Evolutionary conservation across 1,140 invertebrate genomes (phyloP).

Genomic region (Drosophila setifemur): DNA sequence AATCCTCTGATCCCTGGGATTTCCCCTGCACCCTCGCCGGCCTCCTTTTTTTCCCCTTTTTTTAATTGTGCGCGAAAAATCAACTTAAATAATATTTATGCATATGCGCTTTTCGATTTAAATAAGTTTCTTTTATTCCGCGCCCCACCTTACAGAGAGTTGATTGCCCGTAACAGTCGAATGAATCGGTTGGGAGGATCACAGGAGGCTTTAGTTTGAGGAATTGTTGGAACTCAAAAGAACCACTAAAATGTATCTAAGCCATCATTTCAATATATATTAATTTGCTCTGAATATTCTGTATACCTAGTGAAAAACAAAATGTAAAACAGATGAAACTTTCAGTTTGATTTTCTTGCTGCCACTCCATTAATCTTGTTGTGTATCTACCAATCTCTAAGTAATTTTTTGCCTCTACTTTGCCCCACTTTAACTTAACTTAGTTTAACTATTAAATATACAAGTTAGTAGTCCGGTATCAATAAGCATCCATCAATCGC

Average conservation of each 20-base stretch:
- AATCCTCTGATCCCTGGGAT: not conserved
- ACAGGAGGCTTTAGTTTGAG: not conserved
- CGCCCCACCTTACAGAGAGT: conserved; percentile 27
- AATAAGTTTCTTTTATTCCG: conserved; percentile 60
- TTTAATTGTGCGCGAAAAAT: conserved; percentile 75
- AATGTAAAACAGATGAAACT: no score
- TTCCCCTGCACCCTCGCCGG: not conserved
- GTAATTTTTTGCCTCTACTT: not conserved
- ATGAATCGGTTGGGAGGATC: not conserved
- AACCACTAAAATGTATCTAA: no score
- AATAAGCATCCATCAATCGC: conserved; percentile 3
- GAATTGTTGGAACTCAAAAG: not conserved
- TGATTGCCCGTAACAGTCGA: conserved; percentile 21
- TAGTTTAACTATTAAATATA: not conserved
- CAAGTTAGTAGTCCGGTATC: conserved; percentile 9
- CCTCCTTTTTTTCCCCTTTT: conserved; percentile 29
- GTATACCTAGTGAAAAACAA: no score
- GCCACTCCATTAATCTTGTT: no score
- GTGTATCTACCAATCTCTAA: not conserved
- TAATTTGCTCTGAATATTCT: no score
- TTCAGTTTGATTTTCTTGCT: no score
- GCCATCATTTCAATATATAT: no score
- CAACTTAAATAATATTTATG: conserved; percentile 79
- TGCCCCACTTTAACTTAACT: not conserved
- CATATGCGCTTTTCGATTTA: conserved; percentile 72